Evolutionary conservation across 2,888 invertebrate species (phyloP).

Genomic region (Coleophora deauratella): DNA sequence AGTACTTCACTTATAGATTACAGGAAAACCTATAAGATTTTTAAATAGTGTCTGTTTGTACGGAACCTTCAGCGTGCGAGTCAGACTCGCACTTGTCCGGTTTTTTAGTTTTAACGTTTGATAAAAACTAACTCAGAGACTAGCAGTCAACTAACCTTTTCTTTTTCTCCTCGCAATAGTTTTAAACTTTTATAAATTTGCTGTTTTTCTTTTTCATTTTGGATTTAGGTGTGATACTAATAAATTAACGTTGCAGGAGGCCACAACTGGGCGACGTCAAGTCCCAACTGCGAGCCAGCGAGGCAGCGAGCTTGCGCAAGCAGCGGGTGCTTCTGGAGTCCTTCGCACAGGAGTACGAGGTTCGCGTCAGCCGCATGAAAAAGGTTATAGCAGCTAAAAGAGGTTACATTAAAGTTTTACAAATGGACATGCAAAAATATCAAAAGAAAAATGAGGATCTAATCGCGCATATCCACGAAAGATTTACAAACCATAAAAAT

Average conservation of each 20-base stretch:
- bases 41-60: too few relatives aligned
- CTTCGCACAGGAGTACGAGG: constrained; percentile 55
- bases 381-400: constrained; percentile 52
- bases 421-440: constrained; percentile 60
- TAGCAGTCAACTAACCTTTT: too few relatives aligned
- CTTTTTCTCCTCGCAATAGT: too few relatives aligned
- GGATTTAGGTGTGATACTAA: too few relatives aligned
- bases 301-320: constrained; percentile 48
- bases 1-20: too few relatives aligned
- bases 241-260: constrained; percentile 37
- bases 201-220: too few relatives aligned
- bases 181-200: too few relatives aligned
- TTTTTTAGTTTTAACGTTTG: too few relatives aligned
- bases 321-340: constrained; percentile 50
- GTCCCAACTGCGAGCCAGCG: constrained; percentile 49
- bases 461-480: constrained; percentile 40
- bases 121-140: too few relatives aligned
- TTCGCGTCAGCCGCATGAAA: constrained; percentile 44
- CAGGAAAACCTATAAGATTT: too few relatives aligned
- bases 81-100: too few relatives aligned
- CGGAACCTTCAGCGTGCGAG: too few relatives aligned
- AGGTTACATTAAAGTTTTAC: constrained; percentile 54
- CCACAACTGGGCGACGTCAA: constrained; percentile 54
- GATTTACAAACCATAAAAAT: constrained; percentile 41
- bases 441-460: constrained; percentile 58